Conservation (phyloP, 2,888 invertebrate genomes). For the Tromatobia lineatoria region DNA sequence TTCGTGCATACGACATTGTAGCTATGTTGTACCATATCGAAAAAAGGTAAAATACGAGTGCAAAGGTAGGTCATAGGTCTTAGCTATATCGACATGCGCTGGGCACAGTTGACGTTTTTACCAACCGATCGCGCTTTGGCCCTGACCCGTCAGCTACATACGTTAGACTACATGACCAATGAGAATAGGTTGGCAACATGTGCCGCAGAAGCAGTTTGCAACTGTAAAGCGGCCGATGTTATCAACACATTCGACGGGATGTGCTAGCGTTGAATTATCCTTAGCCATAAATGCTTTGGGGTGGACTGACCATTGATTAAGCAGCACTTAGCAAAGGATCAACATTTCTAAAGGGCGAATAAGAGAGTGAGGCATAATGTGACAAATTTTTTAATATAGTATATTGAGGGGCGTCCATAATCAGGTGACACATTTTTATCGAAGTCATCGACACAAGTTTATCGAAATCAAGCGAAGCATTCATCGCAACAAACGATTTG, state of each 20-base stretch:
- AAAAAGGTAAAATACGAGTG: conserved; percentile 6
- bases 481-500: no score
- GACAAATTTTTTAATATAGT: no score
- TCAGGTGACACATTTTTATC: no score
- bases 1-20: conserved; percentile 5
- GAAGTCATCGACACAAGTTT: no score
- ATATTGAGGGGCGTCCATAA: no score
- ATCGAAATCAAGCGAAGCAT: no score
- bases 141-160: conserved; percentile 37
- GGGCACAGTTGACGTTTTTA: background rate
- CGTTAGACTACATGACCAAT: background rate
- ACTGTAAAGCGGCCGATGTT: background rate
- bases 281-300: no score
- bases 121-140: conserved; percentile 49
- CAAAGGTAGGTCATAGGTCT: background rate
- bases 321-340: no score
- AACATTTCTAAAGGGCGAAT: no score
- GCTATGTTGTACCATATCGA: background rate
- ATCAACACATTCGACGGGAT: background rate
- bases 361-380: no score
- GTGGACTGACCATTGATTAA: no score
- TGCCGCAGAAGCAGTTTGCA: background rate
- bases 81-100: background rate
- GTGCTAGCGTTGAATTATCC: background rate
- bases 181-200: background rate